These are phyloP conservation scores for Epinotia ramella DNA, from an alignment of 2,888 invertebrate genomes.

Conservation along the genomic window DNA sequence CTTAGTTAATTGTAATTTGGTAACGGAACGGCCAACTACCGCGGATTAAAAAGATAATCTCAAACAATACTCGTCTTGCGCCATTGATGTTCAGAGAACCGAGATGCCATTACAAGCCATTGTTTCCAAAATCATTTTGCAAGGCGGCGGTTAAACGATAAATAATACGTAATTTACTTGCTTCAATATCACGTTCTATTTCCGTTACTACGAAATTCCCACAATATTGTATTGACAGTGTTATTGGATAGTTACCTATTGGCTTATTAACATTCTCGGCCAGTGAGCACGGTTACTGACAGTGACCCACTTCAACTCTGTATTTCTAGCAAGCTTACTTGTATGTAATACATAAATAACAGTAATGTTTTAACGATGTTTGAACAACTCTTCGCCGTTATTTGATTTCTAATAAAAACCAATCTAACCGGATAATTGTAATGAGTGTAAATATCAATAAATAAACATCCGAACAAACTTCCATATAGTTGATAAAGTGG, in stretches of 20 bases:
- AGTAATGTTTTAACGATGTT: conserved; percentile 5
- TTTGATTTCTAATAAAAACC: not conserved
- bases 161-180: conserved; percentile 54
- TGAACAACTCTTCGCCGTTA: not conserved
- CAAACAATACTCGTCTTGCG: conserved; percentile 71
- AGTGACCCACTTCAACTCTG: conserved; percentile 36
- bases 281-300: conserved; percentile 34
- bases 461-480: not conserved
- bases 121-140: conserved; percentile 74
- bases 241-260: conserved; percentile 40
- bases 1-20: conserved; percentile 50
- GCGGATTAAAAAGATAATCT: conserved; percentile 64
- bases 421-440: not conserved
- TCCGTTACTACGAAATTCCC: conserved; percentile 45
- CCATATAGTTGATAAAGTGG: not conserved
- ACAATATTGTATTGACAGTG: conserved; percentile 45
- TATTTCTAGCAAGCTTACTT: conserved; percentile 21
- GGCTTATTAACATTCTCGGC: conserved; percentile 37
- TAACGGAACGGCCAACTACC: conserved; percentile 55
- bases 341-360: conserved; percentile 27
- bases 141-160: conserved; percentile 64
- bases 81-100: conserved; percentile 71
- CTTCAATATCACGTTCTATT: conserved; percentile 53
- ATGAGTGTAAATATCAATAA: not conserved
- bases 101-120: conserved; percentile 74